Evolutionary conservation across 2,888 invertebrate species (phyloP), one percentile per base, ranked within the genome.

Genomic region (Andrena chrysosceles): DNA sequence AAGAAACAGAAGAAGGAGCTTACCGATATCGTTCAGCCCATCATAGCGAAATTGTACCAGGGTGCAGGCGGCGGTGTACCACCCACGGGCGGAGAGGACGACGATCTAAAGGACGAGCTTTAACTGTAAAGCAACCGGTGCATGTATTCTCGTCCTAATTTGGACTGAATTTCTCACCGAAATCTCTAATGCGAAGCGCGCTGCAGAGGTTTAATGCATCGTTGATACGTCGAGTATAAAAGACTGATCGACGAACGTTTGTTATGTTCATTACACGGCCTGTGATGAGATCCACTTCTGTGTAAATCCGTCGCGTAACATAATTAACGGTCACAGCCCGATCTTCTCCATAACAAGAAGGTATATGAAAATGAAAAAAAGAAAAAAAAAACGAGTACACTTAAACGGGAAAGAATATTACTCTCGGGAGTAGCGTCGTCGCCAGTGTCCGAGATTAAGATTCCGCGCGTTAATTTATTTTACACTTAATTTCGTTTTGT

Each of bases 31-130:
- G 99, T 99, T 0, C 99, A 99, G 93, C 99, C 99, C 8, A 99
- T 99, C 93, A 98, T 99, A 92, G 97, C 98, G 73, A 99, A 99
- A 95, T 95, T 99, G 88, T 99, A 99, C 95, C 98, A 98, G 93
- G 97, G 97, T 33, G 95, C 97, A 84, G 98, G 97, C 26, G 97
- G 97, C 31, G 96, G 96, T 16, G 97, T 97, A 23, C 97, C 97
- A 26, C 96, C 96, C 49, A 94, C 95, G 33, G 95, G 96, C 26
- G 96, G 95, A 60, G 96, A 96, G 0, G 96, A 96, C 0, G 97
- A 96, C 0, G 96, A 96, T 63, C 81, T 90, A 3, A 96, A 96
- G 64, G 96, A 96, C 72, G 98, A 98, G 95, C 96, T 98, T 95
- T 98, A 95, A 95, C 85, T 86, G 79, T 69, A 74, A 79, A n/a